Evolutionary conservation across 2,797 vertebrate genomes (phyloP), one percentile per base, ranked within the genome.

Genomic region (Poeciliopsis paucimaculata): DNA sequence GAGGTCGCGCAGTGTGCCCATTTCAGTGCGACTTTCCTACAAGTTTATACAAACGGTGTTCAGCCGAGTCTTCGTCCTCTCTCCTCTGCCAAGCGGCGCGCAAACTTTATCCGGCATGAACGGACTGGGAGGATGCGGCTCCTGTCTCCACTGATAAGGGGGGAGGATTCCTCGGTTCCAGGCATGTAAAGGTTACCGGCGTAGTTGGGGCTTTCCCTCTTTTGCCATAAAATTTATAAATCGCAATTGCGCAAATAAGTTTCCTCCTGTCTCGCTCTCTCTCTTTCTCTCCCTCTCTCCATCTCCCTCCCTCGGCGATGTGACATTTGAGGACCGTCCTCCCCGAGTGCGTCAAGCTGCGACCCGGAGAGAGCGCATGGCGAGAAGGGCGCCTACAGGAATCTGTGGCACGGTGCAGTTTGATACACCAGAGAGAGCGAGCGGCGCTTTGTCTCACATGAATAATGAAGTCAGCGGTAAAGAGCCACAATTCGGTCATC

Each of bases 1-100:
- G 88, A 99, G 96, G 95, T 99, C 98, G 93, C 98, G 96, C 95
- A 99, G 93, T 90, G 98, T 99, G 90, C 98, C 98, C 98, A 99
- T 99, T 73, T 89, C 88, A 20, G 71, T 41, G 83, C 57, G 84
- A 91, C 88, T 92, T 85, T 80, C 78, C 82, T 10, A 23, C 34
- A 92, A 93, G 88, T 94, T 94, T 90, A 90, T 45, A 39, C 26
- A 72, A 76, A 80, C 82, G 77, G 77, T 77, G 1, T 53, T 76
- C 83, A 20, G 82, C 41, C 76, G 53, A 64, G 76, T 66, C 72
- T 86, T 41, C 71, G 53, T 85, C 91, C 87, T 88, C 74, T 86
- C 85, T 89, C 88, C 89, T 91, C 91, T 88, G 1, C 91, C 90
- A 82, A 85, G 86, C 86, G 60, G 83, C 77, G 75, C 79, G 72